phyloP scores from a whole-genome alignment of 2,113 vertebrate species.

The Mixornis gularis region DNA sequence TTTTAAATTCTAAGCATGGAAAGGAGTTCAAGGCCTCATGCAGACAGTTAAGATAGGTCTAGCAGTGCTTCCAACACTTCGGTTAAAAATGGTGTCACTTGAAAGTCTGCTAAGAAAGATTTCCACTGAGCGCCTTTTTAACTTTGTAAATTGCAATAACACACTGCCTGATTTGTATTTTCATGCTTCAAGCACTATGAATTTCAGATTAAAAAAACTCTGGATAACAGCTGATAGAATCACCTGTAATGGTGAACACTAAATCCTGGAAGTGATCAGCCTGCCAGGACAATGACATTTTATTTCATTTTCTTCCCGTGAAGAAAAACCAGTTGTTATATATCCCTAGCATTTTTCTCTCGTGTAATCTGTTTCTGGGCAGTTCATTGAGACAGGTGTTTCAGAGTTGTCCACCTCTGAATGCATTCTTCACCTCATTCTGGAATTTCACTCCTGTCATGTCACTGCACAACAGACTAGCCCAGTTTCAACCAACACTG shows the following conservation, averaged over 20 bases:
- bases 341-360: background rate
- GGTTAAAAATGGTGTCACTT: background rate
- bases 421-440: background rate
- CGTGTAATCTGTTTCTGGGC: background rate
- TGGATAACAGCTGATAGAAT: background rate
- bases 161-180: background rate
- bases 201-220: background rate
- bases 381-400: background rate
- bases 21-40: background rate
- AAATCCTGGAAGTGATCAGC: background rate
- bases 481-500: background rate
- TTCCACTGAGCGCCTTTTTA: background rate
- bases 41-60: background rate
- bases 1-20: background rate
- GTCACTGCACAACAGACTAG: background rate
- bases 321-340: background rate
- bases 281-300: background rate
- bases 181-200: background rate
- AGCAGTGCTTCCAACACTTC: background rate
- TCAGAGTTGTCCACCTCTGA: background rate
- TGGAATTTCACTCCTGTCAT: background rate
- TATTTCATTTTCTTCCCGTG: background rate
- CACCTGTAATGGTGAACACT: background rate
- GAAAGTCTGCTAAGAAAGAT: background rate
- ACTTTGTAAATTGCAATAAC: background rate